Conservation (phyloP, 2,113 vertebrate species). For the Trachemys scripta region DNA sequence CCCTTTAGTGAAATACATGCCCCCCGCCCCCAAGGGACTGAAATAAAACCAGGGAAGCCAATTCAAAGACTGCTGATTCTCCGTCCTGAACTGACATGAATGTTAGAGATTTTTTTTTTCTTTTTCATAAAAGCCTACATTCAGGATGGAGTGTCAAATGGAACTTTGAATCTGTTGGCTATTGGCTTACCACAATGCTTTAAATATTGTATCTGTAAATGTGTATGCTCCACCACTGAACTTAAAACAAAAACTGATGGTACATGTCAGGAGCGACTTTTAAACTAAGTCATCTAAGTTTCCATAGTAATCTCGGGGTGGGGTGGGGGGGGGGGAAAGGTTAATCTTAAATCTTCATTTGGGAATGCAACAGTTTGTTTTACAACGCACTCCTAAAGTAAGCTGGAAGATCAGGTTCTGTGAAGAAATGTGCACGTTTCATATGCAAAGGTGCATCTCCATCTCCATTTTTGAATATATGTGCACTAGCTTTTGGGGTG, state of each 20-base stretch:
- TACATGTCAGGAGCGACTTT: fast-evolving
- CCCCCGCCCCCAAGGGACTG: fast-evolving
- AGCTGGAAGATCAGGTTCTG: neutral
- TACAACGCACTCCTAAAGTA: fast-evolving
- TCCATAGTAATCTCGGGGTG: fast-evolving
- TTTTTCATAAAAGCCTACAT: fast-evolving
- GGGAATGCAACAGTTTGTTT: neutral
- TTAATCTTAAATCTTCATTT: fast-evolving
- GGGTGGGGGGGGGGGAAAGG: too few relatives aligned
- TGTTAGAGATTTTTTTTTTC: neutral
- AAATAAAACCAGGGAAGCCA: fast-evolving
- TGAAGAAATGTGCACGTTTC: fast-evolving
- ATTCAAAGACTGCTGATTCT: fast-evolving
- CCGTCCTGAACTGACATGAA: fast-evolving
- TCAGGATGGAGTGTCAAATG: neutral
- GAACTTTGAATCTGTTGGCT: neutral
- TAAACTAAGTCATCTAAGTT: fast-evolving
- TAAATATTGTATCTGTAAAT: fast-evolving
- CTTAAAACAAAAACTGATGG: fast-evolving
- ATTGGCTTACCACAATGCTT: fast-evolving
- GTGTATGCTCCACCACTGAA: fast-evolving
- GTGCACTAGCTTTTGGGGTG: fast-evolving
- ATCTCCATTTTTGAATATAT: neutral
- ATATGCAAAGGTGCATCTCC: fast-evolving
- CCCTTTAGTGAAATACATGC: fast-evolving